Percentiles rank a stretch among this genome's conserved stretches.
These are phyloP conservation scores for Cydia pomonella DNA, from an alignment of 1,140 invertebrate species.

Conservation along the genomic window DNA sequence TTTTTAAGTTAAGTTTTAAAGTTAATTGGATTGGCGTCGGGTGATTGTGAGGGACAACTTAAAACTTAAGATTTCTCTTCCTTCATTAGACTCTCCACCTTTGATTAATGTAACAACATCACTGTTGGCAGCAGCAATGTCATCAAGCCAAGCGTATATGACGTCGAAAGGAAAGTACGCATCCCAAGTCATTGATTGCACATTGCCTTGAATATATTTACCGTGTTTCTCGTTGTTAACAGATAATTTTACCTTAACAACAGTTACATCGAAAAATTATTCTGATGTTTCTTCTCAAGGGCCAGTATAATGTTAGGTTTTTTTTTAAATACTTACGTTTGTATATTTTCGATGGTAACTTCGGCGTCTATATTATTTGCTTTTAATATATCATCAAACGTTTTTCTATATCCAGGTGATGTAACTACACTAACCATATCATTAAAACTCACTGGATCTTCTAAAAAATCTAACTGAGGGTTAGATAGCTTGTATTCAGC, in stretches of 20 bases:
- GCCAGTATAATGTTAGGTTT: too few relatives aligned
- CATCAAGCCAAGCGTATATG: conserved; percentile 52
- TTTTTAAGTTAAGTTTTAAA: too few relatives aligned
- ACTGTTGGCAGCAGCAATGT: conserved; percentile 63
- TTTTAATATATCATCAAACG: conserved; percentile 28
- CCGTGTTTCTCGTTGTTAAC: conserved; percentile 19
- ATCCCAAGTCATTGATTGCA: conserved; percentile 51
- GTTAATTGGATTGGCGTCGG: too few relatives aligned
- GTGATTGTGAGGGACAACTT: too few relatives aligned
- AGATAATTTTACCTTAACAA: neutral
- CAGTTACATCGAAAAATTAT: too few relatives aligned
- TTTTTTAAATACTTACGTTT: conserved; percentile 26
- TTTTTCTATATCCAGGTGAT: conserved; percentile 9
- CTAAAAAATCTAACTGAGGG: conserved; percentile 25
- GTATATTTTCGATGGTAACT: conserved; percentile 32
- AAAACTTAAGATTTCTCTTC: too few relatives aligned
- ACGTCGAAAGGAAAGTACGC: conserved; percentile 68
- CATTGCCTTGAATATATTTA: conserved; percentile 16
- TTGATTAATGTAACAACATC: conserved; percentile 63
- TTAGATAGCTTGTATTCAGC: conserved; percentile 14
- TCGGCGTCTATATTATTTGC: conserved; percentile 21
- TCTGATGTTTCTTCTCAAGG: too few relatives aligned
- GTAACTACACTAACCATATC: conserved; percentile 16
- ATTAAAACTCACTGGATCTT: conserved; percentile 1
- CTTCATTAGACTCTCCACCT: conserved; percentile 78